Conservation (phyloP, 1,140 invertebrate species). For the Tetramorium parvispinum region DNA sequence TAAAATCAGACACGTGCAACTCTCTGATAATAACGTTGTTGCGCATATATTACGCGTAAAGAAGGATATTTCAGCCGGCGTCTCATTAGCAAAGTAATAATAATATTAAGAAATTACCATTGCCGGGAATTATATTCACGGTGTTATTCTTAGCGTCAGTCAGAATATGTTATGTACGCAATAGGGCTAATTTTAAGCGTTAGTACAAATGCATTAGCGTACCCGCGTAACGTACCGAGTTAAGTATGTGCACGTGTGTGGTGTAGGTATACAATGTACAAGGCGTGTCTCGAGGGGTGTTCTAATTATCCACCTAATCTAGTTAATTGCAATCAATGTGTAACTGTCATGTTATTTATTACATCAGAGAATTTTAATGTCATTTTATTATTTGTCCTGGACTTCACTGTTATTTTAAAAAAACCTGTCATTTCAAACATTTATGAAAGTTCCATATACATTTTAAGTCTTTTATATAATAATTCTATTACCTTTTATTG, state of each 20-base stretch:
- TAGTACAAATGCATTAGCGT: not conserved
- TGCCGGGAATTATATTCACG: not conserved
- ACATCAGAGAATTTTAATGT: not conserved
- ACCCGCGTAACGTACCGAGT: not conserved
- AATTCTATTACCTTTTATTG: not conserved
- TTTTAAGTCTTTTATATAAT: not conserved
- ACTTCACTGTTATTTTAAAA: not conserved
- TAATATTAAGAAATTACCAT: not conserved
- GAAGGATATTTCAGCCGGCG: not conserved
- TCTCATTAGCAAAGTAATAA: not conserved
- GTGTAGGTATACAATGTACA: constrained; percentile 1
- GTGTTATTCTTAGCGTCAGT: not conserved
- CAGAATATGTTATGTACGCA: not conserved
- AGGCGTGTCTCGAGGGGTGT: constrained; percentile 40
- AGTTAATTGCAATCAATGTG: constrained; percentile 37
- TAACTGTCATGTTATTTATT: not conserved
- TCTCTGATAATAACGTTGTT: not conserved
- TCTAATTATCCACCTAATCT: constrained; percentile 57
- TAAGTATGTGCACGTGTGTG: not conserved
- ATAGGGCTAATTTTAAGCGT: constrained; percentile 38
- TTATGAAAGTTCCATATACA: not conserved
- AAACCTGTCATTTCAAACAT: not conserved
- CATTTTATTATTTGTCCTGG: not conserved
- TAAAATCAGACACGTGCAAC: constrained; percentile 29
- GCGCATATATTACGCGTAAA: not conserved